Evolutionary conservation across 2,113 vertebrate species (phyloP).

Genomic region (Malurus melanocephalus): DNA sequence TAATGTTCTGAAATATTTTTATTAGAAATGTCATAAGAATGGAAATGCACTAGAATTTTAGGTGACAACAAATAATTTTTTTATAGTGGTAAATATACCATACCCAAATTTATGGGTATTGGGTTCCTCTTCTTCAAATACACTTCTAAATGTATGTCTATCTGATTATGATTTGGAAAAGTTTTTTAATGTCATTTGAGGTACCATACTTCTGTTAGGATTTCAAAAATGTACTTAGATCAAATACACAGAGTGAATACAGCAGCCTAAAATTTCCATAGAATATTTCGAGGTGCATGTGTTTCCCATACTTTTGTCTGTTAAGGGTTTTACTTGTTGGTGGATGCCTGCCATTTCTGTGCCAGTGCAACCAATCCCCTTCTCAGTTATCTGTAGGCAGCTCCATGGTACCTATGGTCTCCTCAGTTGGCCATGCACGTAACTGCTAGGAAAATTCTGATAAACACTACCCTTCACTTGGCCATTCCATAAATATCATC

Average conservation of each 20-base stretch:
- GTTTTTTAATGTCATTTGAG: neutral
- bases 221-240: neutral
- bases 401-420: neutral
- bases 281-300: neutral
- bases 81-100: neutral
- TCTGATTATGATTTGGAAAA: neutral
- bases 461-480: neutral
- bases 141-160: neutral
- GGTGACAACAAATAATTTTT: neutral
- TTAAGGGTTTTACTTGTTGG: neutral
- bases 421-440: rapidly evolving
- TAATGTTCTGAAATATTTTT: neutral
- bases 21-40: neutral
- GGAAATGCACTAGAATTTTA: neutral
- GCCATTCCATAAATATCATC: neutral
- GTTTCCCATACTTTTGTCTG: neutral
- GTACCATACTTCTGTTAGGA: neutral
- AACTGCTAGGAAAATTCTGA: neutral
- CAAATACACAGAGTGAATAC: neutral
- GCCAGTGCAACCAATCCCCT: neutral
- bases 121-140: neutral
- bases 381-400: neutral
- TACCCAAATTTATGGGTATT: neutral
- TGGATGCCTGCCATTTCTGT: neutral
- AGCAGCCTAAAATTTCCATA: neutral